Evolutionary conservation across 2,888 invertebrate species (phyloP), one percentile per base, ranked within the genome.

Genomic region (Napeogenes sylphis): DNA sequence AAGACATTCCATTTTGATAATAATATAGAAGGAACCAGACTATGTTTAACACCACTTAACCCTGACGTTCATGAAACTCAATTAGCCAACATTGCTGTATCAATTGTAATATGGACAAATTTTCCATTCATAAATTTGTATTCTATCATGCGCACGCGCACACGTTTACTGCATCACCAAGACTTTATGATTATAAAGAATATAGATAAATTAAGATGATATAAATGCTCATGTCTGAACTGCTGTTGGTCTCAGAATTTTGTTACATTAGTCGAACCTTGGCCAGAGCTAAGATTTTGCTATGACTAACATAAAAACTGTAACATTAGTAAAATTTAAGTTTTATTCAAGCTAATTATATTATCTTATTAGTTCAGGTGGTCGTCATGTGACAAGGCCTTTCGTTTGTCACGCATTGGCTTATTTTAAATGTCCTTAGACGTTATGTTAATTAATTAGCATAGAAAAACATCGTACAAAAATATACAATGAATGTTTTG

Each of bases 31-130:
- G 61, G 59, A 62, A 68, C 69, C 65, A 61, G 67, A 69, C 61
- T 70, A 65, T 69, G 63, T 64, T 79, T 79, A 73, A 78, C 78
- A 68, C 65, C 77, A 73, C 75, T 79, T 78, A 74, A 75, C 79
- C 78, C 70, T 64, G 64, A 62, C 58, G 71, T 70, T 72, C 68
- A 73, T 70, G 71, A 76, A 75, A 78, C 76, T 74, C 73, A 73
- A 79, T 76, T 75, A 73, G 68, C 65, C 59, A 68, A 67, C 60
- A 57, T 54, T 65, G 45, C 38, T 56, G 60, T 62, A 63, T 60
- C 64, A 65, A 68, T 68, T 62, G 47, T 45, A 45, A 30, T 46
- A 64, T 57, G 64, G 55, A 59, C 55, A 66, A 66, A 62, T 46
- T 64, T 60, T 60, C 62, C 66, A 58, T 62, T 45, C 32, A 12